phyloP scores from a whole-genome alignment of 2,888 invertebrate genomes.

The Camptogramma bilineatum region DNA sequence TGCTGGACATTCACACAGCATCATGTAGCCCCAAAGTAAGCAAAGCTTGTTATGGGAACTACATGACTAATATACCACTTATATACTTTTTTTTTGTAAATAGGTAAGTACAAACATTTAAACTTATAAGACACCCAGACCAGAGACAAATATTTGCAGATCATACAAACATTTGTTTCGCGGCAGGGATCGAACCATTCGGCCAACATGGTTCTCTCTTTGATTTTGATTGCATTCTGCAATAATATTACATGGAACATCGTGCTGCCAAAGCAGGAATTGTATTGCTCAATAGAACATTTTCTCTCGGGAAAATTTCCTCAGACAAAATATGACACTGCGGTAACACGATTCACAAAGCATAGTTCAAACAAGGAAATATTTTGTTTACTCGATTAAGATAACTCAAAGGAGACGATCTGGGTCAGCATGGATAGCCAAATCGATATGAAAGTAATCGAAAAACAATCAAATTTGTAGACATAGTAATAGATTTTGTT shows the following conservation, averaged over 20 bases:
- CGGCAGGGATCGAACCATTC: no score
- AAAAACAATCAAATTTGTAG: neutral
- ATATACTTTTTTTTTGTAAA: no score
- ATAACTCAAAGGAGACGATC: constrained; percentile 15
- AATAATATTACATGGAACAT: neutral
- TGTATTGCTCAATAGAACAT: constrained; percentile 6
- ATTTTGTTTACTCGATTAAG: constrained; percentile 39
- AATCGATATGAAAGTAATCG: neutral
- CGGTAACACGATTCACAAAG: constrained; percentile 51
- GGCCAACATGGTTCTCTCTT: no score
- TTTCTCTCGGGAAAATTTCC: constrained; percentile 30
- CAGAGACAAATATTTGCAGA: no score
- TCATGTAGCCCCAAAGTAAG: no score
- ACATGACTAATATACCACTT: no score
- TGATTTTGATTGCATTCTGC: neutral
- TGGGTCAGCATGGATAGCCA: constrained; percentile 2
- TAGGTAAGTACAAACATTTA: no score
- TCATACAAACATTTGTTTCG: no score
- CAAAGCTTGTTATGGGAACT: no score
- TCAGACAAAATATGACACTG: constrained; percentile 44
- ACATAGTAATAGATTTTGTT: neutral
- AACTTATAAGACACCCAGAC: no score
- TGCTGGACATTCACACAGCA: no score
- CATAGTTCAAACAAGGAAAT: constrained; percentile 43
- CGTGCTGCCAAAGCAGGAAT: constrained; percentile 5